Evolutionary conservation across 2,888 invertebrate genomes (phyloP).

Genomic region (Artemia sinica): DNA sequence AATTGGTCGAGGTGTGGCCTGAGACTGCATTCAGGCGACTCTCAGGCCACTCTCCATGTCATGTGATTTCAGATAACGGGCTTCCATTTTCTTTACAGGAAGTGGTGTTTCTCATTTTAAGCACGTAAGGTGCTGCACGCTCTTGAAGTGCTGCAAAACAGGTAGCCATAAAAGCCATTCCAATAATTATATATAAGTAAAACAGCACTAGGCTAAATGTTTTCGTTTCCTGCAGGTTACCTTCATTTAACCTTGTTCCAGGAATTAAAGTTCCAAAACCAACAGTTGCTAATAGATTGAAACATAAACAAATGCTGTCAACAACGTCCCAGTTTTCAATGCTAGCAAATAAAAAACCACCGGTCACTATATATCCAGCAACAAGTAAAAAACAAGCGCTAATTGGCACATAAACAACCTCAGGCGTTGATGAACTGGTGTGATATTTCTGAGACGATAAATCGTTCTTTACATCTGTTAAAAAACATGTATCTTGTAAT

Average conservation of each 20-base stretch:
- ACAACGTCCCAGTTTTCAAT: constrained; percentile 4
- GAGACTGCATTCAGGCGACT: not conserved
- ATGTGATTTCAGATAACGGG: not conserved
- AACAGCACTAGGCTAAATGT: not conserved
- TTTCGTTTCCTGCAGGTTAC: not conserved
- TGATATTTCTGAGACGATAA: not conserved
- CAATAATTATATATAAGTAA: constrained; percentile 17
- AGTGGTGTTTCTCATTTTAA: not conserved
- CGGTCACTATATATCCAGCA: not conserved
- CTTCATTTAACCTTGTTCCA: constrained; percentile 13
- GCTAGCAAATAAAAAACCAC: constrained; percentile 9
- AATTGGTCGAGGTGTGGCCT: not conserved
- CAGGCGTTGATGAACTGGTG: not conserved
- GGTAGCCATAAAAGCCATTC: constrained; percentile 19
- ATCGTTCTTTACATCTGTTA: not conserved
- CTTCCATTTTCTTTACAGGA: constrained; percentile 9
- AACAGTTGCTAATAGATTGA: constrained; percentile 14
- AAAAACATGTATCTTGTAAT: not conserved
- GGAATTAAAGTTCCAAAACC: constrained; percentile 18
- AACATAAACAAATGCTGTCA: constrained; percentile 17
- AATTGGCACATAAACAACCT: constrained; percentile 4
- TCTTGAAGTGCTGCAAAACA: constrained; percentile 15
- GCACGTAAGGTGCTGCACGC: not conserved
- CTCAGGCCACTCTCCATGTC: constrained; percentile 13
- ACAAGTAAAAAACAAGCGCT: constrained; percentile 13